phyloP scores from a whole-genome alignment of 2,888 invertebrate genomes.

The Drosophila helvetica region DNA sequence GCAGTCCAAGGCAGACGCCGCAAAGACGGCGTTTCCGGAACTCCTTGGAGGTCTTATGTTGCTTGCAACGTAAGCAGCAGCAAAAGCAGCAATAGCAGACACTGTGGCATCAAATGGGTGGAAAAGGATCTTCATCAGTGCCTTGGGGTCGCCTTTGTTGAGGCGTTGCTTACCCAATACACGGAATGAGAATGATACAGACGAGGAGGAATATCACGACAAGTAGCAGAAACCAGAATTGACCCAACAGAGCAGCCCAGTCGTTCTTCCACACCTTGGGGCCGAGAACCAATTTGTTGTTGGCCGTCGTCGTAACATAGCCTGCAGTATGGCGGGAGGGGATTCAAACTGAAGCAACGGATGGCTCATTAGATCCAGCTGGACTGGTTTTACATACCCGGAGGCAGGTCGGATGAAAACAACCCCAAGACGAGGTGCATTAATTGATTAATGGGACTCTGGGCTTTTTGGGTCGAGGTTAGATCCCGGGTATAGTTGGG shows the following conservation, averaged over 20 bases:
- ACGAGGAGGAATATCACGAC: constrained; percentile 86
- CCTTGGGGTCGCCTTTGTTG: background rate
- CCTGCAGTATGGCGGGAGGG: constrained; percentile 52
- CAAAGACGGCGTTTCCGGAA: constrained; percentile 90
- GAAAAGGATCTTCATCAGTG: background rate
- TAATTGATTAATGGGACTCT: constrained; percentile 58
- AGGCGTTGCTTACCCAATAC: constrained; percentile 86
- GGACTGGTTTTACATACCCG: constrained; percentile 33
- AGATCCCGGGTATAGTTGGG: constrained; percentile 54
- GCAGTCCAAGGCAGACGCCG: constrained; percentile 89
- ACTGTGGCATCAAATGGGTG: constrained; percentile 55
- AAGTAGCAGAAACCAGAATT: constrained; percentile 86
- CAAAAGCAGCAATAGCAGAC: constrained; percentile 87
- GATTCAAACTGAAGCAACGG: too few relatives aligned
- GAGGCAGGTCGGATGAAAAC: constrained; percentile 49
- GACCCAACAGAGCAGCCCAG: constrained; percentile 84
- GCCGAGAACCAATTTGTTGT: constrained; percentile 67
- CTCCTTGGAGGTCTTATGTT: constrained; percentile 93
- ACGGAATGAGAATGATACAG: constrained; percentile 90
- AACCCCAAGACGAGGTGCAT: constrained; percentile 44
- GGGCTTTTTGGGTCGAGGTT: constrained; percentile 31
- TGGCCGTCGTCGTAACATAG: constrained; percentile 77
- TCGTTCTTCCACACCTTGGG: constrained; percentile 81
- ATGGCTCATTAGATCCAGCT: background rate
- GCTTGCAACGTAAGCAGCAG: constrained; percentile 92